Percentiles rank a stretch among this genome's conserved stretches.
Evolutionary conservation across 2,888 invertebrate genomes (phyloP).

Genomic region (Galerucella pusilla): DNA sequence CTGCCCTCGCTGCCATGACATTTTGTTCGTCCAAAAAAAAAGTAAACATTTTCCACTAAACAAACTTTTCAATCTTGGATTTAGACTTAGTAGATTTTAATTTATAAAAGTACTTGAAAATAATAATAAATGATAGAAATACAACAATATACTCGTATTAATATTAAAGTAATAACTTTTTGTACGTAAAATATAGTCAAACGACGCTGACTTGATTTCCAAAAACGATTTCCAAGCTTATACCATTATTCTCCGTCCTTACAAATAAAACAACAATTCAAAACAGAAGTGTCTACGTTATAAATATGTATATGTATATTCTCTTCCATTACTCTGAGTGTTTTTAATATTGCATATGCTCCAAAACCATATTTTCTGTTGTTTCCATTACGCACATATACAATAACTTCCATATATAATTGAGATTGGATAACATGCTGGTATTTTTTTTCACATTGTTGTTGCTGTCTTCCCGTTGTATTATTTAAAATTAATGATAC

Average conservation of each 20-base stretch:
- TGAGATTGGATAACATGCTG: constrained; percentile 28
- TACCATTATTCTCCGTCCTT: constrained; percentile 35
- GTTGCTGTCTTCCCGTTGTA: background rate
- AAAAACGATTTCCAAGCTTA: constrained; percentile 34
- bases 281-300: constrained; percentile 40
- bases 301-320: constrained; percentile 42
- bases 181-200: constrained; percentile 21
- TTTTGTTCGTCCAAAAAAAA: too few species aligned
- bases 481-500: constrained; percentile 11
- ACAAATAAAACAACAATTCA: constrained; percentile 39
- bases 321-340: constrained; percentile 45
- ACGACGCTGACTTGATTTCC: constrained; percentile 19
- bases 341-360: constrained; percentile 44
- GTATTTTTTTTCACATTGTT: constrained; percentile 19
- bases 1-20: too few species aligned
- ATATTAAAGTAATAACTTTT: background rate
- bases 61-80: too few species aligned
- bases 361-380: constrained; percentile 33
- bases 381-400: constrained; percentile 34
- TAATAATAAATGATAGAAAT: background rate
- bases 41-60: too few species aligned
- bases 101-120: too few species aligned
- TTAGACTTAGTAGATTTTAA: too few species aligned
- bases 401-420: constrained; percentile 29
- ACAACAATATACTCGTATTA: background rate